Conservation (phyloP, 2,113 vertebrate species). For the Cyprichromis sp. region DNA sequence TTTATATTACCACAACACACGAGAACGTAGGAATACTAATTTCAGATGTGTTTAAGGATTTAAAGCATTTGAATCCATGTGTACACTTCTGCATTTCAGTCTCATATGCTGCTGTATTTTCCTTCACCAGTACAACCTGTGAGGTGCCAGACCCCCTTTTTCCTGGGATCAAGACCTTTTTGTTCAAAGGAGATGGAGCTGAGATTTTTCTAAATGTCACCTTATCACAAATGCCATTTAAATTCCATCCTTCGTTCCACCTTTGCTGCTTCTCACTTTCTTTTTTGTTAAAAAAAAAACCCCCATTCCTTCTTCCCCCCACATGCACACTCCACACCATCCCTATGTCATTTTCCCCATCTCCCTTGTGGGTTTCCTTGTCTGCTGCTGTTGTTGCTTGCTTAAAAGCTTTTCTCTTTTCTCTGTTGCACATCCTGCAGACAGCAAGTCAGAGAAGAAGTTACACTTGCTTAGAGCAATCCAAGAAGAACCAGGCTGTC, state of each 20-base stretch:
- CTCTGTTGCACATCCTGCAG: constrained; percentile 31
- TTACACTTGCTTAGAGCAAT: not conserved
- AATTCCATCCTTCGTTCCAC: not conserved
- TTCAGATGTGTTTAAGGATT: not conserved
- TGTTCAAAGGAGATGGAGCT: constrained; percentile 22
- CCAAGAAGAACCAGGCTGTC: not conserved
- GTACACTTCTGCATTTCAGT: not conserved
- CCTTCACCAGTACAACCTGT: not conserved
- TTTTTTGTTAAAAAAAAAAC: not conserved
- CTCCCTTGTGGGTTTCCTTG: constrained; percentile 6
- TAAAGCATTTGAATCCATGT: not conserved
- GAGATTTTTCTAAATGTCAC: constrained; percentile 60
- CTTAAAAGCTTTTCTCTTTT: constrained; percentile 4
- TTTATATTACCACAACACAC: not conserved
- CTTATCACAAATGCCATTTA: constrained; percentile 55
- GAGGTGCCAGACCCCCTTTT: not conserved
- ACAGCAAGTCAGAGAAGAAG: not conserved
- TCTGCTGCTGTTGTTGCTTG: constrained; percentile 11
- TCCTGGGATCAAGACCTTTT: constrained; percentile 11
- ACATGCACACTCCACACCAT: not conserved
- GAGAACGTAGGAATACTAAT: not conserved
- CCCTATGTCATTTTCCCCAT: not conserved
- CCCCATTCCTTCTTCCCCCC: not conserved
- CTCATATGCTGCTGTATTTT: not conserved
- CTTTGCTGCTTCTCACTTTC: not conserved